Evolutionary conservation across 2,113 vertebrate species (phyloP).

Genomic region (Trogon surrucura): DNA sequence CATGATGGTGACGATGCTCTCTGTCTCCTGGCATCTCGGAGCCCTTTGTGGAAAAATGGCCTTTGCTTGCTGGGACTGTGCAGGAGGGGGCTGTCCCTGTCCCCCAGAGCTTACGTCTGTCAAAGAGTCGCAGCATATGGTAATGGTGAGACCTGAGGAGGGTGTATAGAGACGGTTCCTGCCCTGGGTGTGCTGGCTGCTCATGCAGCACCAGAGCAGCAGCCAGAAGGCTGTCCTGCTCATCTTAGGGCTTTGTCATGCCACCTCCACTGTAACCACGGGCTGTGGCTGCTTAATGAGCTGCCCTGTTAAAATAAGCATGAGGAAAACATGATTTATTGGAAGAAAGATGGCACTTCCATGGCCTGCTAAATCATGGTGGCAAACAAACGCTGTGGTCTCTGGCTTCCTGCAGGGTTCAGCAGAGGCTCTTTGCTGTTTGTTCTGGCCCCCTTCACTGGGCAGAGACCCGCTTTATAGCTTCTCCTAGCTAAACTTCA

Average conservation of each 20-base stretch:
- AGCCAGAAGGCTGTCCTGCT: background rate
- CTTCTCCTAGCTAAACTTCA: background rate
- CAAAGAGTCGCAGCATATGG: background rate
- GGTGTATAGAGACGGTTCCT: background rate
- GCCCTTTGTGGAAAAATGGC: background rate
- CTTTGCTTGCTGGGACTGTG: background rate
- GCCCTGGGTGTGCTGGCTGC: background rate
- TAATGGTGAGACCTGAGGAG: background rate
- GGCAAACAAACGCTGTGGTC: conserved; percentile 49
- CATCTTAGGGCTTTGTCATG: background rate
- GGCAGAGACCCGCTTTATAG: conserved; percentile 9
- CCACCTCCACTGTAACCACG: background rate
- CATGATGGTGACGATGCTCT: too few species aligned
- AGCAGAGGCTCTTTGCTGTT: conserved; percentile 49
- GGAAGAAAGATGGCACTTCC: conserved; percentile 21
- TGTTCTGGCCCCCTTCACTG: conserved; percentile 22
- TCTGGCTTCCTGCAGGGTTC: conserved; percentile 58
- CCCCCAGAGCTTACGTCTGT: background rate
- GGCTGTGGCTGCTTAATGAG: background rate
- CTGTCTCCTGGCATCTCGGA: background rate
- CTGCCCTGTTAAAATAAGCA: conserved; percentile 16
- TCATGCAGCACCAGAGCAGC: fast-evolving
- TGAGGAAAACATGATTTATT: conserved; percentile 4
- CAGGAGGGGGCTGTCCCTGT: background rate
- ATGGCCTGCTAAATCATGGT: background rate